These are phyloP conservation scores for Lacerta viridis DNA, from an alignment of 2,797 vertebrate genomes.

Conservation along the genomic window DNA sequence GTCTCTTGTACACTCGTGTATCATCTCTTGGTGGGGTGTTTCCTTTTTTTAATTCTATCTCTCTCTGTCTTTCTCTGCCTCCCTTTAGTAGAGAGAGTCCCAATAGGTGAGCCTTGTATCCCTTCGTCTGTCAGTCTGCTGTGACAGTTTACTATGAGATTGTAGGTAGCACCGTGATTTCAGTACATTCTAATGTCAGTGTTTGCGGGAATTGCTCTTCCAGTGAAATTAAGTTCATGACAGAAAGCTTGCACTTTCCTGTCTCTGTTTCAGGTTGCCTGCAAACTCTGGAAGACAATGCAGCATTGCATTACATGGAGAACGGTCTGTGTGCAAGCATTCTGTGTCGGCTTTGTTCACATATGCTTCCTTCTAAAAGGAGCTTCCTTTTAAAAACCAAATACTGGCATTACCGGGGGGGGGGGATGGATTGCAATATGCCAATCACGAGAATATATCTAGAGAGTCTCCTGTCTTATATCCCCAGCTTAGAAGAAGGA, in stretches of 20 bases:
- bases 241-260: background rate
- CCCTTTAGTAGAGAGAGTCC: background rate
- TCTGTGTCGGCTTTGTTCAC: background rate
- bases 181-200: background rate
- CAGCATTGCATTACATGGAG: background rate
- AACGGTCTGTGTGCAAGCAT: too few species aligned
- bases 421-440: background rate
- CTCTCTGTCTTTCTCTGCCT: too few species aligned
- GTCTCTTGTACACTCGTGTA: background rate
- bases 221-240: background rate
- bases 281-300: background rate
- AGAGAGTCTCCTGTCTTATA: background rate
- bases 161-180: background rate
- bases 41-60: background rate
- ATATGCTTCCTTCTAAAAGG: background rate
- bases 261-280: background rate
- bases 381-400: background rate
- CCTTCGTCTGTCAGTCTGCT: background rate
- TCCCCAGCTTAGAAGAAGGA: background rate
- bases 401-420: background rate
- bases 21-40: background rate
- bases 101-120: background rate
- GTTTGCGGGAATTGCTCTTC: background rate
- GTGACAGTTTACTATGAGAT: background rate
- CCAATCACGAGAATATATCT: conserved; percentile 9